A percentile compares a stretch with the other conserved stretches of the same genome.
These are phyloP conservation scores for Semotilus atromaculatus DNA, from an alignment of 2,797 vertebrate species.

Conservation along the genomic window DNA sequence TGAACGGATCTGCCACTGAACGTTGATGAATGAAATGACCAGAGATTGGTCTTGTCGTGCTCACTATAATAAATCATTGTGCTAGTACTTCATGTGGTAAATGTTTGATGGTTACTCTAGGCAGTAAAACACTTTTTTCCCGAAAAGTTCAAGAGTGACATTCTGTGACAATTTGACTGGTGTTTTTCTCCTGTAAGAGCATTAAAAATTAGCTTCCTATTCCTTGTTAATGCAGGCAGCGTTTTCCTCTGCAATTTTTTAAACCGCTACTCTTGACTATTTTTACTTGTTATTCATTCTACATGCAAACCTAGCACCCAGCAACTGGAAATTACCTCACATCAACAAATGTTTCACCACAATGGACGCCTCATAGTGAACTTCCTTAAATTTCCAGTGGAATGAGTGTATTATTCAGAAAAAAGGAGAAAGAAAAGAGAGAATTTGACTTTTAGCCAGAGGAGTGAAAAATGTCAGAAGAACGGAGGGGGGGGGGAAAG, in stretches of 20 bases:
- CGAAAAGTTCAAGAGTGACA: conserved; percentile 32
- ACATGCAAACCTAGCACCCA: not conserved
- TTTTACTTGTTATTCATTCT: not conserved
- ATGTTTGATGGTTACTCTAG: conserved; percentile 21
- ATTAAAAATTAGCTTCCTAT: conserved; percentile 8
- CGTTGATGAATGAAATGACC: conserved; percentile 27
- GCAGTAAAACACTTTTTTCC: conserved; percentile 13
- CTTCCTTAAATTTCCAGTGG: not conserved
- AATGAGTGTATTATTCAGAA: not conserved
- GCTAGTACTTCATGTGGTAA: conserved; percentile 21
- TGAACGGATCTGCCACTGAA: not conserved
- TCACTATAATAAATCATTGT: conserved; percentile 37
- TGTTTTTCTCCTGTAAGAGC: conserved; percentile 4
- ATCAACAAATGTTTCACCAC: not conserved
- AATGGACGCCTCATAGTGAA: not conserved
- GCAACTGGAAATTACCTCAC: not conserved
- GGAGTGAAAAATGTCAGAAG: not conserved
- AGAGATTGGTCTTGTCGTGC: conserved; percentile 12
- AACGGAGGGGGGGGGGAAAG: not conserved
- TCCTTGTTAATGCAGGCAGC: not conserved
- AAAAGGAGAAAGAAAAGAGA: not conserved
- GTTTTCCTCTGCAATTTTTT: not conserved
- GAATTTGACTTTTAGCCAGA: conserved; percentile 20
- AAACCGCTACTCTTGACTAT: conserved; percentile 15
- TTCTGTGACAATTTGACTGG: conserved; percentile 22